Percentiles rank a stretch among this genome's conserved stretches.
Evolutionary conservation across 2,797 vertebrate species (phyloP).

Genomic region (Artibeus lituratus): DNA sequence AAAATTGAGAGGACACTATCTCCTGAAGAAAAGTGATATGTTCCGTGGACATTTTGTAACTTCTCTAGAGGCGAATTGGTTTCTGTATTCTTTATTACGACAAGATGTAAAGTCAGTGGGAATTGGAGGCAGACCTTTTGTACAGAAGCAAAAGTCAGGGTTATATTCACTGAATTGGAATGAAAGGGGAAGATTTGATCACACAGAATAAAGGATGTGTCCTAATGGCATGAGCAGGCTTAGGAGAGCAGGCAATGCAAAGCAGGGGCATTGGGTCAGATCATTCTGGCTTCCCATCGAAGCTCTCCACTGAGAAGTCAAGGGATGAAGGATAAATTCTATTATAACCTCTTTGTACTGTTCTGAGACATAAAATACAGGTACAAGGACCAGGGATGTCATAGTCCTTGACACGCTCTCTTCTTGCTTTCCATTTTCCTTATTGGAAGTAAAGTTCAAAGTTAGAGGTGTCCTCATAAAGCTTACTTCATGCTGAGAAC

Average conservation of each 20-base stretch:
- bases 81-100: neutral
- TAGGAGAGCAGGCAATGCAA: neutral
- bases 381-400: accelerated
- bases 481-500: neutral
- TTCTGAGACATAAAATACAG: neutral
- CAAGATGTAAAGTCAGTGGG: neutral
- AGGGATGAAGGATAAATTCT: neutral
- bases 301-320: neutral
- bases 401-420: accelerated
- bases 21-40: neutral
- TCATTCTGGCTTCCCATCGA: neutral
- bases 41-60: neutral
- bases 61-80: neutral
- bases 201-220: neutral
- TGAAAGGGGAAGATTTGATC: neutral
- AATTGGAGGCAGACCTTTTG: neutral
- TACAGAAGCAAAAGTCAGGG: neutral
- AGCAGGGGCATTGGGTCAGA: neutral
- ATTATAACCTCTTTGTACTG: accelerated
- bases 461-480: neutral
- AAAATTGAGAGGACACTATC: neutral
- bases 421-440: neutral
- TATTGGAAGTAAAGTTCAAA: neutral
- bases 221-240: neutral
- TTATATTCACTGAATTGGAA: neutral